phyloP scores from a whole-genome alignment of 2,113 vertebrate species.

The Pteronura brasiliensis region DNA sequence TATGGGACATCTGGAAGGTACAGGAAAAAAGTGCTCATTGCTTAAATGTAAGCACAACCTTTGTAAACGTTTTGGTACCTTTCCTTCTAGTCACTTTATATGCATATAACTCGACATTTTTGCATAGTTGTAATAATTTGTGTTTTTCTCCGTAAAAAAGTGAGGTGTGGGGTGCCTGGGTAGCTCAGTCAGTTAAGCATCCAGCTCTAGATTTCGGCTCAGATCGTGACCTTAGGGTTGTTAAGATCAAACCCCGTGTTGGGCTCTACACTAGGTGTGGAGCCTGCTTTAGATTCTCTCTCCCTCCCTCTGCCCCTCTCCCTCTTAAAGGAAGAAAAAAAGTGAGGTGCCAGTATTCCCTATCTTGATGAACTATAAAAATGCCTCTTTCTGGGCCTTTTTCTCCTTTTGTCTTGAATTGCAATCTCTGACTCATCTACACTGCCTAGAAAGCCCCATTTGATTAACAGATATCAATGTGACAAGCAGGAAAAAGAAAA shows the following conservation, averaged over 20 bases:
- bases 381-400: background rate
- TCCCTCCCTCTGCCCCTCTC: background rate
- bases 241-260: background rate
- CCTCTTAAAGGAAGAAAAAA: background rate
- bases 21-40: background rate
- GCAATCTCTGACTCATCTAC: background rate
- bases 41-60: background rate
- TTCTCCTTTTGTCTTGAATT: slow-evolving; percentile 9
- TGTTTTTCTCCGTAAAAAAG: background rate
- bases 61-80: slow-evolving; percentile 10
- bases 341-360: background rate
- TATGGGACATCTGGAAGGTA: background rate
- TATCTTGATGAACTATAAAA: slow-evolving; percentile 18
- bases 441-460: background rate
- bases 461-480: slow-evolving; percentile 32
- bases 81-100: slow-evolving; percentile 26
- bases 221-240: background rate
- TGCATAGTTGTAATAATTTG: background rate
- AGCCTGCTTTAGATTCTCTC: background rate
- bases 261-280: background rate
- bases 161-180: background rate
- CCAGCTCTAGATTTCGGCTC: background rate
- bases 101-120: background rate
- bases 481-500: slow-evolving; percentile 33
- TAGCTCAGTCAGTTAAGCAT: background rate